These are phyloP conservation scores for Clinocottus analis DNA, from an alignment of 2,113 vertebrate species.

Conservation along the genomic window DNA sequence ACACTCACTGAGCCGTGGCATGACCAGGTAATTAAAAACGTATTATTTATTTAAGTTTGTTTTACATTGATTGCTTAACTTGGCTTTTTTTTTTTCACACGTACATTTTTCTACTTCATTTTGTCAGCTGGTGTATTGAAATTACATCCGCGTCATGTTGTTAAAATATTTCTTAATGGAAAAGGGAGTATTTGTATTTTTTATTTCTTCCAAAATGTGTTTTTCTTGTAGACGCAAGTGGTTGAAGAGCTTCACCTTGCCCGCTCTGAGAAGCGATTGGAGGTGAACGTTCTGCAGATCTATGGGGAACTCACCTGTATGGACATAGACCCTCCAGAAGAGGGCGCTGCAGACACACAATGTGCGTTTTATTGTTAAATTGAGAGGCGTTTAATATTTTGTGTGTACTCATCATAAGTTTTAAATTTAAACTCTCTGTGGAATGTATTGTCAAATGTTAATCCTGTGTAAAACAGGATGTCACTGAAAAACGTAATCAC, in stretches of 20 bases:
- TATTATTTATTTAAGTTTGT: neutral
- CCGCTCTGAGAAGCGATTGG: slow-evolving; percentile 85
- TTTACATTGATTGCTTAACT: neutral
- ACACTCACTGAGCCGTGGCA: neutral
- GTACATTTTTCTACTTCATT: neutral
- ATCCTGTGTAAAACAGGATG: neutral
- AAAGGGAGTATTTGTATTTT: neutral
- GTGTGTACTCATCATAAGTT: neutral
- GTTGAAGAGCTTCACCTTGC: slow-evolving; percentile 89
- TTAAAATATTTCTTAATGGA: neutral
- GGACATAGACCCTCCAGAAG: slow-evolving; percentile 90
- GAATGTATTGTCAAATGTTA: neutral
- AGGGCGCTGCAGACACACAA: slow-evolving; percentile 67
- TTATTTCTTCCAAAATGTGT: slow-evolving; percentile 14
- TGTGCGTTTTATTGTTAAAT: slow-evolving; percentile 70
- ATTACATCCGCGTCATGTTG: neutral
- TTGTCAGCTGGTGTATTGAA: neutral
- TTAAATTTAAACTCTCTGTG: neutral
- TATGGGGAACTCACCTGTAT: slow-evolving; percentile 91
- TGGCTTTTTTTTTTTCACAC: neutral
- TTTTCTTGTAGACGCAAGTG: slow-evolving; percentile 85
- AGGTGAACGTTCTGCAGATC: slow-evolving; percentile 82
- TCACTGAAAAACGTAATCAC: neutral
- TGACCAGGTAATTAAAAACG: slow-evolving; percentile 61
- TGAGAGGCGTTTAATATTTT: neutral